Evolutionary conservation across 2,113 vertebrate species (phyloP).

Genomic region (Spizaetus ornatus): DNA sequence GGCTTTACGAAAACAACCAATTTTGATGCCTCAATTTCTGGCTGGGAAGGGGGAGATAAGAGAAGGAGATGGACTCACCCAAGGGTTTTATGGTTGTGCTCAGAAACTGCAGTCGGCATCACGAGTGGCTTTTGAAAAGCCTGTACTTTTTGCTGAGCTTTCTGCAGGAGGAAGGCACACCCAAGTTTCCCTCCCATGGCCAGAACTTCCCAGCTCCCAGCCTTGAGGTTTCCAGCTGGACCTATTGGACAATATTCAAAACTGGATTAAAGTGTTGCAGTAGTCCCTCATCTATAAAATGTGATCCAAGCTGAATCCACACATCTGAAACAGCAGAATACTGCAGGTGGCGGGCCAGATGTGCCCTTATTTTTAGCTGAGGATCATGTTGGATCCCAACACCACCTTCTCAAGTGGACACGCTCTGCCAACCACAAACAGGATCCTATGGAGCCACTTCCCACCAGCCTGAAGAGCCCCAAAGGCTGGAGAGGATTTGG

Average conservation of each 20-base stretch:
- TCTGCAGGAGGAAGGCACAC: background rate
- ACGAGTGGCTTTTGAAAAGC: background rate
- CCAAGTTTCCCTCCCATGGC: background rate
- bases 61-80: background rate
- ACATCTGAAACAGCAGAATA: background rate
- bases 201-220: background rate
- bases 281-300: background rate
- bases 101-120: background rate
- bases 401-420: background rate
- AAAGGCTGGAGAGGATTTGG: background rate
- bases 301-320: background rate
- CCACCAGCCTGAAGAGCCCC: background rate
- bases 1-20: background rate
- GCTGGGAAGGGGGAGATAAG: background rate
- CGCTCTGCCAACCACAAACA: background rate
- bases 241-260: background rate
- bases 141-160: background rate
- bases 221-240: background rate
- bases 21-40: background rate
- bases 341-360: background rate
- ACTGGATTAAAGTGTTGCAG: background rate
- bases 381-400: background rate
- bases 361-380: background rate
- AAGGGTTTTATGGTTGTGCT: background rate
- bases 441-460: background rate